Evolutionary conservation across 1,140 invertebrate species (phyloP).

Genomic region (Cydia amplana): DNA sequence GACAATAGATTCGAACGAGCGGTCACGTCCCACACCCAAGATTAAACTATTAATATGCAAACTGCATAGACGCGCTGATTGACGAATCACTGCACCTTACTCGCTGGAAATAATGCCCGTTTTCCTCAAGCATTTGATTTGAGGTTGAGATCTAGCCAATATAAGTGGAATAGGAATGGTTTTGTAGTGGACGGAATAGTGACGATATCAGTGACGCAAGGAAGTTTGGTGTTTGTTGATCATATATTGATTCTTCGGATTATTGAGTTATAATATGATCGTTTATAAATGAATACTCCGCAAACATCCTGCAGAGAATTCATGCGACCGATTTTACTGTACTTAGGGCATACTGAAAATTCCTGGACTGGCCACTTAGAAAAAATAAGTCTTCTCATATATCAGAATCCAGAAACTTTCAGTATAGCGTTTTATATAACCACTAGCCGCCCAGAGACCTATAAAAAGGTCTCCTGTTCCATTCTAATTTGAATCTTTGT

Average conservation of each 20-base stretch:
- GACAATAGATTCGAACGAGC: conserved; percentile 27
- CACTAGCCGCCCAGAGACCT: too few species aligned
- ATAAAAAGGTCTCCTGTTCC: too few species aligned
- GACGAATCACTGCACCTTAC: not conserved
- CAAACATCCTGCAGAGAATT: not conserved
- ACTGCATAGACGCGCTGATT: conserved; percentile 14
- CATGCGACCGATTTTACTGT: not conserved
- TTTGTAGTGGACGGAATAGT: not conserved
- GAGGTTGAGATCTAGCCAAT: not conserved
- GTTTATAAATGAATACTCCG: not conserved
- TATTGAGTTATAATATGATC: not conserved
- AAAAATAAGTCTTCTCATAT: too few species aligned
- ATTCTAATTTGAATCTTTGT: too few species aligned
- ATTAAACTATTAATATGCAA: conserved; percentile 33
- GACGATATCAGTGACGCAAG: not conserved
- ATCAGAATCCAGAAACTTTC: too few species aligned
- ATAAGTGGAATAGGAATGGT: not conserved
- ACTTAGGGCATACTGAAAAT: too few species aligned
- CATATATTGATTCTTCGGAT: not conserved
- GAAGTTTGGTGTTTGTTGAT: conserved; percentile 4
- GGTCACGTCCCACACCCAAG: conserved; percentile 28
- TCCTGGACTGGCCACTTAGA: too few species aligned
- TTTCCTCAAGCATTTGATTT: not conserved
- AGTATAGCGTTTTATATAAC: too few species aligned
- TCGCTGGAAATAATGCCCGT: not conserved